phyloP scores from a whole-genome alignment of 2,888 invertebrate species.

The Pristionchus japonicus region DNA sequence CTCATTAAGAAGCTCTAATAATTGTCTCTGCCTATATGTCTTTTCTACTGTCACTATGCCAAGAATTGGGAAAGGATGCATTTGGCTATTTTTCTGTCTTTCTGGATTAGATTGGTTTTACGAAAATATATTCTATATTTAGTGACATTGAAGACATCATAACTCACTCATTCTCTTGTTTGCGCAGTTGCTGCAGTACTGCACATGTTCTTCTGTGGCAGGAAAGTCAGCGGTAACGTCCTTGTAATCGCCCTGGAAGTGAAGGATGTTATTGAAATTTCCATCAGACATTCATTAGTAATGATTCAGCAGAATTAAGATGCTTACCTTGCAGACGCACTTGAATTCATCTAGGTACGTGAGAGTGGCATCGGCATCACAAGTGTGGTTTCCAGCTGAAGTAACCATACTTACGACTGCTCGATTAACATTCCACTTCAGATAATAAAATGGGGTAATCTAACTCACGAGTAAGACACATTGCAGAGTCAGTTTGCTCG shows the following conservation, averaged over 20 bases:
- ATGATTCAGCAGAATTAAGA: too few relatives aligned
- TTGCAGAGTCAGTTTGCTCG: background rate
- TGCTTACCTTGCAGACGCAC: constrained; percentile 37
- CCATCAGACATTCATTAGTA: background rate
- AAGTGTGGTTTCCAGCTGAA: background rate
- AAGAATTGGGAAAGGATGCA: too few relatives aligned
- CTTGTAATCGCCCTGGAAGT: background rate
- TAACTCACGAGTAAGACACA: constrained; percentile 6
- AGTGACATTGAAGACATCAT: background rate
- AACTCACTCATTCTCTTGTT: constrained; percentile 42
- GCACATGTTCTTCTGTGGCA: too few relatives aligned
- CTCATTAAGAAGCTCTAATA: too few relatives aligned
- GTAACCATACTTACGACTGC: background rate
- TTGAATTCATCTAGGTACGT: background rate
- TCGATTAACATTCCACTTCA: background rate
- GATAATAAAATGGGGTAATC: background rate
- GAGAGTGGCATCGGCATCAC: background rate
- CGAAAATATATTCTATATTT: background rate
- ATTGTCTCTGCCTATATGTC: too few relatives aligned
- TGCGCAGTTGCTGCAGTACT: constrained; percentile 17
- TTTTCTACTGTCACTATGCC: too few relatives aligned
- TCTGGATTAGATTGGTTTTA: too few relatives aligned
- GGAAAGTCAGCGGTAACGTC: background rate
- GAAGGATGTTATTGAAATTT: background rate
- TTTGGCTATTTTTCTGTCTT: too few relatives aligned